Conservation (phyloP, 2,888 invertebrate species). For the Elaeidobius kamerunicus region DNA sequence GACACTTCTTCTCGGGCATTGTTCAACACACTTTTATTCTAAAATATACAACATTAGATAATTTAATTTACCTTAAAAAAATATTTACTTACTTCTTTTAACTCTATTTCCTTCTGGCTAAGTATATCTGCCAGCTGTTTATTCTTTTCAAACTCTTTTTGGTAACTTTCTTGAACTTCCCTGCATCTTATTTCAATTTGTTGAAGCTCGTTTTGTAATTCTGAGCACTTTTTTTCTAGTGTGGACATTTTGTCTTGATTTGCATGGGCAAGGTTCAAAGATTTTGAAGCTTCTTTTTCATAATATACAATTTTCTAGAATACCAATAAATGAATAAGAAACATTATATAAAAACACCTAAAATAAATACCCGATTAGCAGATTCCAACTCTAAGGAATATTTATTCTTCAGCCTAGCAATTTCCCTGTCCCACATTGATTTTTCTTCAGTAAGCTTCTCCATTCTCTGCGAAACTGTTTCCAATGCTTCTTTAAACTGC, state of each 20-base stretch:
- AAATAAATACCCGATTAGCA: constrained; percentile 39
- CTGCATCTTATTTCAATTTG: constrained; percentile 33
- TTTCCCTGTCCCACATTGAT: constrained; percentile 40
- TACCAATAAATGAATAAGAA: neutral
- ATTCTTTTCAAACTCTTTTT: constrained; percentile 46
- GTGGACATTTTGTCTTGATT: constrained; percentile 64
- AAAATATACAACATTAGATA: constrained; percentile 24
- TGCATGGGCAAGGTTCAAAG: constrained; percentile 64
- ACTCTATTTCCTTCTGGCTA: constrained; percentile 57
- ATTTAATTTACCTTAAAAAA: neutral
- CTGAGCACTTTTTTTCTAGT: constrained; percentile 53
- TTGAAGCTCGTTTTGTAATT: constrained; percentile 50
- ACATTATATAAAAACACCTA: neutral
- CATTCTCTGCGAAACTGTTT: constrained; percentile 49
- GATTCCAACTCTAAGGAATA: constrained; percentile 40
- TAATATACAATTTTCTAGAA: constrained; percentile 56
- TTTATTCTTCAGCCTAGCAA: constrained; percentile 37
- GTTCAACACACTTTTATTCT: constrained; percentile 43
- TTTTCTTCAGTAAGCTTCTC: constrained; percentile 43
- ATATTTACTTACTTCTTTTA: constrained; percentile 55
- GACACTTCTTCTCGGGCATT: constrained; percentile 44
- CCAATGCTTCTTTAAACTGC: constrained; percentile 64
- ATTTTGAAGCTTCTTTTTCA: constrained; percentile 71
- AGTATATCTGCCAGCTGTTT: constrained; percentile 59
- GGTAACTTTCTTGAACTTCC: constrained; percentile 35